Conservation (phyloP, 2,113 vertebrate species). For the Syngnathus typhle region DNA sequence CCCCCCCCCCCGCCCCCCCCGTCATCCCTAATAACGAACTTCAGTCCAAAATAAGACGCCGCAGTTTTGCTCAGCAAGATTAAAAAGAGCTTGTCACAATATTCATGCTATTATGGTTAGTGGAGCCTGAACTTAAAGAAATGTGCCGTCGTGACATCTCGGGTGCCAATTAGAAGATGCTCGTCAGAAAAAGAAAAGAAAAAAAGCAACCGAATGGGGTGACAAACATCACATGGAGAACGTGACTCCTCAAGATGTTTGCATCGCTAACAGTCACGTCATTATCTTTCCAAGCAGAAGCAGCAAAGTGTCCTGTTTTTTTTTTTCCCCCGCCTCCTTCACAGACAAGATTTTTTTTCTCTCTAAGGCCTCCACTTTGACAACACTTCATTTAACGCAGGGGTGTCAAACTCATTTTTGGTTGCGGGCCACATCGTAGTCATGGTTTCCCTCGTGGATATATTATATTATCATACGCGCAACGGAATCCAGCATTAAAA, state of each 20-base stretch:
- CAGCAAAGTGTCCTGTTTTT: not conserved
- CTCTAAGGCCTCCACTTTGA: constrained; percentile 25
- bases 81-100: not conserved
- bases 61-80: not conserved
- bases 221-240: not conserved
- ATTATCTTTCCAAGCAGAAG: not conserved
- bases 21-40: not conserved
- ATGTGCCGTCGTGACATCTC: not conserved
- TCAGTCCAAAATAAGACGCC: not conserved
- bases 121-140: not conserved
- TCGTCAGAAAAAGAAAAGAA: not conserved
- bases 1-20: too few relatives aligned
- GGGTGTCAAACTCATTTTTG: too few relatives aligned
- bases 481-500: too few relatives aligned
- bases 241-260: not conserved
- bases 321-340: constrained; percentile 23
- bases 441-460: too few relatives aligned
- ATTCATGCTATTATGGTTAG: not conserved
- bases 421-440: too few relatives aligned
- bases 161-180: constrained; percentile 2
- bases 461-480: too few relatives aligned
- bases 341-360: constrained; percentile 48
- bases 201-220: not conserved
- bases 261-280: constrained; percentile 2
- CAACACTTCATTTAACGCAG: constrained; percentile 31